Evolutionary conservation across 23 tunicate genomes (phyloP), one percentile per base, ranked within the genome.

Genomic region (Botrylloides violaceus): DNA sequence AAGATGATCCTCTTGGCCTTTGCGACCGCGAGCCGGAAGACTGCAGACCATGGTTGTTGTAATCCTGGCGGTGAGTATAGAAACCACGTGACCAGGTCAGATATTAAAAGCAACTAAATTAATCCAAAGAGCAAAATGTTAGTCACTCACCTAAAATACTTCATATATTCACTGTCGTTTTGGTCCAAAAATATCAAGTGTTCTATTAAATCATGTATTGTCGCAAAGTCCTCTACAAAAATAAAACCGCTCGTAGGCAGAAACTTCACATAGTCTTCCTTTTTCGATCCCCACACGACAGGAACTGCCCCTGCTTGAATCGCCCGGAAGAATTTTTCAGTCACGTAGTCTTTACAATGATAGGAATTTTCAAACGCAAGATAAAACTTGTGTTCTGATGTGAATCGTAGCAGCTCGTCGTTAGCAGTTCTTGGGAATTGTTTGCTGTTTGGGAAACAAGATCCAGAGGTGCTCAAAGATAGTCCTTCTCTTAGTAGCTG

Each of bases 321-420:
- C 30, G 28, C 64, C 29, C 30, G 9, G 64, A 26, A 59, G 64
- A 59, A 59, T 26, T 59, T 59, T 22, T 59, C 64, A 7, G 64
- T 59, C 29, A 59, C 30, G 30, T 59, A 59, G 64, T 22, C 64
- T 59, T 26, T 59, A 59, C 64, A 59, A 6, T 59, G 64, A 22
- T 59, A 59, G 28, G 64, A 59, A 21, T 59, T 59, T 59, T 59
- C 64, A 59, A 59, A 59, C 30, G 64, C 64, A 18, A 59, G 30
- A 59, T 59, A 59, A 22, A 59, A 59, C 30, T 59, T 59, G 64
- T 59, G 30, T 12, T 59, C 18, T 15, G 53, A 43, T 7, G 53
- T 43, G 53, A 43, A 43, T 15, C 15, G 12, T 43, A 7, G 9
- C 53, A 43, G 15, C 53, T 43, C 53, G 53, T 43, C 15, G 53